Percentiles rank a stretch among this genome's conserved stretches.
Evolutionary conservation across 2,888 invertebrate genomes (phyloP).

Genomic region (Quadroppia sp.): DNA sequence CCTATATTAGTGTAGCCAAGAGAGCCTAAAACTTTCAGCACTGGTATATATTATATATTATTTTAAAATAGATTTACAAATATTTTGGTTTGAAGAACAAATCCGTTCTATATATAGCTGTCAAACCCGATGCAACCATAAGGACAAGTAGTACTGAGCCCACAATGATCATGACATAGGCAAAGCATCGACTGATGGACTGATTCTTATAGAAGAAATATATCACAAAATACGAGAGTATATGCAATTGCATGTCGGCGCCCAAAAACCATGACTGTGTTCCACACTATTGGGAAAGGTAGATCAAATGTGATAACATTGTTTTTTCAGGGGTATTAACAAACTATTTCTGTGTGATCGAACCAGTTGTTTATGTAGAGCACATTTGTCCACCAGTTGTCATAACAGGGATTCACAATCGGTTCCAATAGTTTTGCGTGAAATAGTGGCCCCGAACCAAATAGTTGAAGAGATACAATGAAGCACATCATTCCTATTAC

Average conservation of each 20-base stretch:
- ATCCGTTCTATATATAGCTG: background rate
- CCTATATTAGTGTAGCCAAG: too few relatives aligned
- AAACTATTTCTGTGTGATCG: slow-evolving; percentile 17
- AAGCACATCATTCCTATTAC: slow-evolving; percentile 40
- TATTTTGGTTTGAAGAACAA: slow-evolving; percentile 22
- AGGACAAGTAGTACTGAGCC: background rate
- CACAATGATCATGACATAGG: background rate
- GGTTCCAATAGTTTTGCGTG: slow-evolving; percentile 18
- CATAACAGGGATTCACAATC: slow-evolving; percentile 23
- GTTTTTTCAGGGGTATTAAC: background rate
- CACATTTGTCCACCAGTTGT: slow-evolving; percentile 36
- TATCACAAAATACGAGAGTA: slow-evolving; percentile 24
- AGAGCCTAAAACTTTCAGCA: too few relatives aligned
- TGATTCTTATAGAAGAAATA: slow-evolving; percentile 28
- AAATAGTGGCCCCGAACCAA: slow-evolving; percentile 38
- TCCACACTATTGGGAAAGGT: slow-evolving; percentile 1
- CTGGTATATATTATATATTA: too few relatives aligned
- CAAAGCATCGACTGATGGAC: background rate
- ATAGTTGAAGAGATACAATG: slow-evolving; percentile 5
- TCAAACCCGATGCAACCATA: background rate
- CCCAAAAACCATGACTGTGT: slow-evolving; percentile 31
- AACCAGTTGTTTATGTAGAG: slow-evolving; percentile 30
- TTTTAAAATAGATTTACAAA: slow-evolving; percentile 25
- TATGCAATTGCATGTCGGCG: slow-evolving; percentile 39
- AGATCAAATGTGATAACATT: background rate